These are phyloP conservation scores for Drosophila tropicalis DNA, from an alignment of 1,140 invertebrate species.

Conservation along the genomic window DNA sequence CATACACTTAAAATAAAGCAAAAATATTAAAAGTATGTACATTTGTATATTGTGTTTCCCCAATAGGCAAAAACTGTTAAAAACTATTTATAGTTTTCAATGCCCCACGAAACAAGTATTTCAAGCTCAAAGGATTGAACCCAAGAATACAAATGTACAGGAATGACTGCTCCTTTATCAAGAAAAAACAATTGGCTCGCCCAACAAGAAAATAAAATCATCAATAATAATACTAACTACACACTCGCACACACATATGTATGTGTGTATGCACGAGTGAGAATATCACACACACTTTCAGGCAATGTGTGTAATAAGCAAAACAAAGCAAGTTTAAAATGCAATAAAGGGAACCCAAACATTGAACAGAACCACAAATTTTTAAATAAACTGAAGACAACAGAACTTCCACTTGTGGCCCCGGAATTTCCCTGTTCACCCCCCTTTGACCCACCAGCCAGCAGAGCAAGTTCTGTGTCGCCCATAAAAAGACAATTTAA, in stretches of 20 bases:
- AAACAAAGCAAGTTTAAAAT: conserved; percentile 13
- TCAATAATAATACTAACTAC: conserved; percentile 1
- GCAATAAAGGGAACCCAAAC: conserved; percentile 23
- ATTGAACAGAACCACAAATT: conserved; percentile 14
- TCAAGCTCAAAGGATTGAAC: too few relatives aligned
- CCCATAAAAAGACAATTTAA: conserved; percentile 60
- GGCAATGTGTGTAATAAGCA: conserved; percentile 28
- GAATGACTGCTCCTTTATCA: too few relatives aligned
- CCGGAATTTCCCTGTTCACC: background rate
- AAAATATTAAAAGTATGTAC: too few relatives aligned
- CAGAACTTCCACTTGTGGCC: background rate
- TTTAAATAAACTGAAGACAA: conserved; percentile 1
- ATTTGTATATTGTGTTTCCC: too few relatives aligned
- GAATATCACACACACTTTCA: background rate
- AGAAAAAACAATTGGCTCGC: background rate
- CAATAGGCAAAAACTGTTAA: too few relatives aligned
- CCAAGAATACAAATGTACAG: too few relatives aligned
- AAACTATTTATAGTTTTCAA: too few relatives aligned
- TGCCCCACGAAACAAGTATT: too few relatives aligned
- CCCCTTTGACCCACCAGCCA: background rate
- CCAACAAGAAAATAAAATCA: background rate
- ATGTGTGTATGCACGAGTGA: background rate
- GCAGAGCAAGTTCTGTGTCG: conserved; percentile 1
- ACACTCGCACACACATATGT: background rate
- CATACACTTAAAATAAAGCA: too few relatives aligned